Base-by-base conservation (phyloP, 2,797 vertebrate genomes). In the Gallirallus australis region DNA sequence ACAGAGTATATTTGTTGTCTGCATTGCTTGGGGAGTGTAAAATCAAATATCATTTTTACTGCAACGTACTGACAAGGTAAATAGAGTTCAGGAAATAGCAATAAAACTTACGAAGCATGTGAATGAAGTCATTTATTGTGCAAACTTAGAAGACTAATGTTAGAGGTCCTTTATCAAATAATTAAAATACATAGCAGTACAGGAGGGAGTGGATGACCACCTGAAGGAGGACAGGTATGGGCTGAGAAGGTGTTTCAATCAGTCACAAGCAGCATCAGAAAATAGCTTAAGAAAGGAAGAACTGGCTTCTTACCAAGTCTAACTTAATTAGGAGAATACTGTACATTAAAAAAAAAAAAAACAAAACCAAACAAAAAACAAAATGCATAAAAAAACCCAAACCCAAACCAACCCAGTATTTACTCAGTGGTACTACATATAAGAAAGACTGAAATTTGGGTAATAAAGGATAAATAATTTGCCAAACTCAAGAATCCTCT, bases 31-130 rank as follows among this genome's bases (percentile, higher is more conserved):
- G 19, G 15, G 37, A 82, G 83, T n/a, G 87, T 3, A 2, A 56
- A 89, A 82, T 60, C 30, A 82, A 70, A 71, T 45, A 25, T 82
- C 12, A 77, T 68, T 85, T 90, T 85, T 83, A 77, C 28, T 86
- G 52, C 28, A 91, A 75, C 11, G n/a, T 64, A 24, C 7, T 73
- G 60, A 72, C 52, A 82, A 72, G 39, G 7, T 82, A 82, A 90
- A 76, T 4, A 30, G 19, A 84, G 14, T 52, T 89, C 59, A 72
- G 66, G 56, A 84, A 89, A 81, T 2, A 82, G 15, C 24, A 85
- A 56, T 7, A 70, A 85, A 92, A 89, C n/a, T 85, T 39, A 56
- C 3, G 13, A 77, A 71, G 39, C 5, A 82, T 5, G 13, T 66
- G 54, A 76, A 57, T 53, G 25, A 93, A 79, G 17, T 84, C 61